Base-by-base conservation (phyloP, 2,113 vertebrate species). In the Cyanoramphus novaezelandiae region DNA sequence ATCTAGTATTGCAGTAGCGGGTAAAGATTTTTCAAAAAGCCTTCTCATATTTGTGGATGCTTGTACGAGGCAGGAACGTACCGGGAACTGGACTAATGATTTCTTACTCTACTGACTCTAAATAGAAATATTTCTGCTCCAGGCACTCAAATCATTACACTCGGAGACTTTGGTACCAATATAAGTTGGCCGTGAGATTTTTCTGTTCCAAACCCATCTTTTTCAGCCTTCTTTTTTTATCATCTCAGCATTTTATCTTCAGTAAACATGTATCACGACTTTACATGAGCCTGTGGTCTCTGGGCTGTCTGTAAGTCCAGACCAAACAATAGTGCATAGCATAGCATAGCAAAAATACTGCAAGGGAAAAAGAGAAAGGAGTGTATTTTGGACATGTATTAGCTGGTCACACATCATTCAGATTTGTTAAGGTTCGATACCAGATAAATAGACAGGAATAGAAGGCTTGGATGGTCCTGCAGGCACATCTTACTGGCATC, bases 11-110 rank as follows among this genome's bases (percentile, higher is more conserved):
- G 35, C 77, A 84, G 53, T 37, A 71, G 47, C 0, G 17, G 17
- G 60, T 68, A 86, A 81, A 65, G 55, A 57, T 84, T 94, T 95
- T 92, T 84, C 69, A 82, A 46, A 92, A 86, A 86, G 75, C 67
- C 25, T 37, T 31, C 79, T 88, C 35, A 4, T 62, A 85, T 96
- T 87, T 91, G 65, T 0, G 0, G 74, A 25, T 1, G 8, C n/a
- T 70, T 78, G 57, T 59, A 31, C 4, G 20, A 84, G 55, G 18
- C 64, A 44, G n/a, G 72, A 69, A 81, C 4, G 17, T 93, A 24
- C 37, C 4, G 1, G 44, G 90, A 84, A 83, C 83, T 68, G 77
- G 57, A 90, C 80, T 96, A 82, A 88, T 50, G 80, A 92, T 79
- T 85, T 93, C 78, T 52, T 33, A 59, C n/a, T 65, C 50, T 85